A percentile compares a stretch with the other conserved stretches of the same genome.
Evolutionary conservation across 1,140 invertebrate genomes (phyloP).

Genomic region (Neotoxoptera formosana): DNA sequence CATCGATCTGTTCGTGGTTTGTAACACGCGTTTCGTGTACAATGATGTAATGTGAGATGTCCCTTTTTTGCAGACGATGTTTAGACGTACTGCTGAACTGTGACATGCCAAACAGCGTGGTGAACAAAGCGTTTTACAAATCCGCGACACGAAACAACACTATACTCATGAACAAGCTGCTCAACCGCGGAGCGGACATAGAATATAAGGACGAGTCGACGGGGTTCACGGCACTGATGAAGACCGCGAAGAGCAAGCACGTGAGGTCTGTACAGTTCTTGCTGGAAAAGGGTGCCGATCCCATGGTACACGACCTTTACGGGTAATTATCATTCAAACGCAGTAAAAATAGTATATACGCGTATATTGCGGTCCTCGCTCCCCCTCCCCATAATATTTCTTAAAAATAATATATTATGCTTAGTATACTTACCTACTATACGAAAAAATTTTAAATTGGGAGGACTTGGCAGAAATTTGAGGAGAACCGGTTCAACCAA

Average conservation of each 20-base stretch:
- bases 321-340: neutral
- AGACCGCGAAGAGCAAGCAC: neutral
- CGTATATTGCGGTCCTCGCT: no score
- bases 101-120: neutral
- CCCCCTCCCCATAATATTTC: no score
- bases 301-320: neutral
- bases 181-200: conserved; percentile 29
- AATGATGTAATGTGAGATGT: neutral
- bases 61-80: neutral
- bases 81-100: conserved; percentile 3
- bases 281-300: conserved; percentile 30
- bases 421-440: no score
- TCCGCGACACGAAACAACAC: neutral
- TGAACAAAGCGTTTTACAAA: neutral
- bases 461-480: no score
- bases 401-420: no score
- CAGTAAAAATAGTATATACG: neutral
- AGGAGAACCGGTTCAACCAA: no score
- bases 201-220: neutral
- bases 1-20: no score
- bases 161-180: conserved; percentile 34
- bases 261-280: neutral
- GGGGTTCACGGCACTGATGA: neutral
- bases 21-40: neutral
- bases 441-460: no score